These are phyloP conservation scores for Seriola quinqueradiata DNA, from an alignment of 2,113 vertebrate genomes.

Conservation along the genomic window DNA sequence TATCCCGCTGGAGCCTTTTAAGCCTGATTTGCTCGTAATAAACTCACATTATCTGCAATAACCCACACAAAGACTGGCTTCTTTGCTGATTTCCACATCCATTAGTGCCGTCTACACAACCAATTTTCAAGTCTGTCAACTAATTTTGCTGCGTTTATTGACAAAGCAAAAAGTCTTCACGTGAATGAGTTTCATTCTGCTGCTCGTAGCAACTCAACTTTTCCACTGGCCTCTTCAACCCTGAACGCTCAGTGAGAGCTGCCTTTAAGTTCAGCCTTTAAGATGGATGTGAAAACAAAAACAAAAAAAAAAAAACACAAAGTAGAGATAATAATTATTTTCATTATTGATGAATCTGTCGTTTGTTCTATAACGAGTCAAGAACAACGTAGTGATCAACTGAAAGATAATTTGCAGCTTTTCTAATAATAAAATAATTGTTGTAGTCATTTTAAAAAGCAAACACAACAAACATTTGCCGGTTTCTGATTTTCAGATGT, in stretches of 20 bases:
- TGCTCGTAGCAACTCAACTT: constrained; percentile 21
- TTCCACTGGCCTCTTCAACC: background rate
- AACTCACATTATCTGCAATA: constrained; percentile 71
- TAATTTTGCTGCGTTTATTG: constrained; percentile 21
- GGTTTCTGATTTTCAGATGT: no score
- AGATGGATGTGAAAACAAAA: background rate
- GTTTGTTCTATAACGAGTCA: no score
- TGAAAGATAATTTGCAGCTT: no score
- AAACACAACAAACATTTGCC: background rate
- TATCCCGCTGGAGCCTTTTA: constrained; percentile 66
- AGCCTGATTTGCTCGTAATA: constrained; percentile 69
- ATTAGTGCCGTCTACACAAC: constrained; percentile 46
- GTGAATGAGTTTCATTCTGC: constrained; percentile 13
- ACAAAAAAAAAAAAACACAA: no score
- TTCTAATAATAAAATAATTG: no score
- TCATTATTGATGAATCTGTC: no score
- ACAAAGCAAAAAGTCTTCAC: constrained; percentile 32
- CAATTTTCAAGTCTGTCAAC: constrained; percentile 27
- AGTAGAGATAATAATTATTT: no score
- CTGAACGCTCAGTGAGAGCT: background rate
- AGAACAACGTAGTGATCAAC: no score
- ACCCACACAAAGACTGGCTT: constrained; percentile 38
- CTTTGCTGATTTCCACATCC: constrained; percentile 43
- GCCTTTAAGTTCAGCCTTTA: background rate
- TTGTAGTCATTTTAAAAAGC: background rate